These are phyloP conservation scores for Meriones psammophilus DNA, from an alignment of 2,797 vertebrate genomes.

Conservation along the genomic window DNA sequence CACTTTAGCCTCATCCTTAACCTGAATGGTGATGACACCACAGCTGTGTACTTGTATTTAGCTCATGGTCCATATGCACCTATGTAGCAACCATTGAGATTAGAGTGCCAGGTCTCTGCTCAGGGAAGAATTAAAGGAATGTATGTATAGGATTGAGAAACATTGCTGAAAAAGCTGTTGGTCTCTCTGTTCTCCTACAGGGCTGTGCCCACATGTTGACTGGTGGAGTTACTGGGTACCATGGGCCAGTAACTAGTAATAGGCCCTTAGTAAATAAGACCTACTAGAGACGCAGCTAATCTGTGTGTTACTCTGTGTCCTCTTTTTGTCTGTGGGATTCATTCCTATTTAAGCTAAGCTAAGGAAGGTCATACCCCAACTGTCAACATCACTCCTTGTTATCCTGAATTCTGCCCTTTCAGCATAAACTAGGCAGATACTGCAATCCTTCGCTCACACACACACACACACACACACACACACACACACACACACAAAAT, in stretches of 20 bases:
- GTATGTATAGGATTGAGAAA: neutral
- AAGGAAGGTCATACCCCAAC: neutral
- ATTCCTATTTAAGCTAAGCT: neutral
- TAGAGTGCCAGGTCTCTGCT: neutral
- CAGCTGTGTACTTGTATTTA: neutral
- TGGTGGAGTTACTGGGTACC: neutral
- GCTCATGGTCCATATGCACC: neutral
- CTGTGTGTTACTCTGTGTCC: neutral
- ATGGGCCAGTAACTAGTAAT: neutral
- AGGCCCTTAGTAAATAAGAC: neutral
- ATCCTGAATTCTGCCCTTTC: neutral
- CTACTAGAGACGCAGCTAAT: neutral
- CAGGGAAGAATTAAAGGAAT: slow-evolving; percentile 12
- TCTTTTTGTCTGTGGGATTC: neutral
- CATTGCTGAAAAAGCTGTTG: neutral
- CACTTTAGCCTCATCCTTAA: neutral
- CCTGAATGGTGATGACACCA: neutral
- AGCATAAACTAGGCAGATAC: neutral
- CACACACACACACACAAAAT: neutral
- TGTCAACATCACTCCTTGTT: neutral
- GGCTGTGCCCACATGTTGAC: neutral
- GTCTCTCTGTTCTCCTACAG: neutral
- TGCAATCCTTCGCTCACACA: neutral
- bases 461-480: neutral
- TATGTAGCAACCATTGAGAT: neutral